These are phyloP conservation scores for Ambastaia sidthimunki DNA, from an alignment of 2,797 vertebrate species.

Conservation along the genomic window DNA sequence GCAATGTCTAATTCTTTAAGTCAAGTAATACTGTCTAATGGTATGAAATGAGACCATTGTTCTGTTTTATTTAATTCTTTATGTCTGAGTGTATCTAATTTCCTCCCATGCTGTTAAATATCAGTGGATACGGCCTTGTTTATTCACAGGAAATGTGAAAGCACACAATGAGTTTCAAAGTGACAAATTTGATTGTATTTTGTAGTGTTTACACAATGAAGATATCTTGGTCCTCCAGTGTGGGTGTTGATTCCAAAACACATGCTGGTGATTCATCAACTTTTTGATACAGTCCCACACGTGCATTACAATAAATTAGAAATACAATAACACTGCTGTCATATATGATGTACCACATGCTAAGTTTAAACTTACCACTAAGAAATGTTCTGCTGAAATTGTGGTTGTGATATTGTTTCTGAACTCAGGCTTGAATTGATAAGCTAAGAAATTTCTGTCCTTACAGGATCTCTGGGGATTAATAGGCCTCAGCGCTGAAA, in stretches of 20 bases:
- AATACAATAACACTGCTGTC: too few relatives aligned
- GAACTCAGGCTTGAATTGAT: too few relatives aligned
- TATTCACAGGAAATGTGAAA: background rate
- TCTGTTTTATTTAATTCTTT: conserved; percentile 26
- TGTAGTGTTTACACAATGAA: conserved; percentile 78
- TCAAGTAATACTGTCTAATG: conserved; percentile 39
- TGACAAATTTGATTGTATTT: conserved; percentile 46
- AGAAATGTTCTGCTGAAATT: too few relatives aligned
- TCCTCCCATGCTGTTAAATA: conserved; percentile 21
- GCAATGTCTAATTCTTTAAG: conserved; percentile 42
- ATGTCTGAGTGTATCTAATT: conserved; percentile 9
- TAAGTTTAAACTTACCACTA: too few relatives aligned
- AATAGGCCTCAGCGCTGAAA: too few relatives aligned
- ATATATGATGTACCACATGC: too few relatives aligned
- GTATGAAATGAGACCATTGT: conserved; percentile 26
- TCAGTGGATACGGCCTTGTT: background rate
- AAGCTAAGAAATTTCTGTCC: too few relatives aligned
- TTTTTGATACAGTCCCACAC: too few relatives aligned
- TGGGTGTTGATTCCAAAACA: conserved; percentile 77
- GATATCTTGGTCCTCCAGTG: conserved; percentile 70
- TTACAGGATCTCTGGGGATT: too few relatives aligned
- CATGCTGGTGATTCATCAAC: conserved; percentile 59
- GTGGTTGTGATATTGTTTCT: too few relatives aligned
- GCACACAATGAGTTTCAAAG: conserved; percentile 12
- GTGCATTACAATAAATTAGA: too few relatives aligned